Evolutionary conservation across 2,888 invertebrate species (phyloP).

Genomic region (Diloba caeruleocephala): DNA sequence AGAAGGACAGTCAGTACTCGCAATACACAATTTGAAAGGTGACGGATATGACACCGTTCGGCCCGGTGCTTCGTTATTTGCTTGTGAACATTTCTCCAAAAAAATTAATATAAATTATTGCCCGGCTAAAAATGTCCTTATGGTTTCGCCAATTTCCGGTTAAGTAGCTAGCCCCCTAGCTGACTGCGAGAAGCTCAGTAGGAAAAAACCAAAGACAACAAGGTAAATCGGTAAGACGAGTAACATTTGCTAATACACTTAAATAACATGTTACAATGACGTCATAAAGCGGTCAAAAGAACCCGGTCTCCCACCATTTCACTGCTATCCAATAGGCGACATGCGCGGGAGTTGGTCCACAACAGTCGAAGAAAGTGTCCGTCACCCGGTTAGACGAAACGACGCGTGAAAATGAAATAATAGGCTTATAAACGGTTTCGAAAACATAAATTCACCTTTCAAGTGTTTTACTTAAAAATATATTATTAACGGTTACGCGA

Average conservation of each 20-base stretch:
- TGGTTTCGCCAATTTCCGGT: no score
- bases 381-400: slow-evolving; percentile 51
- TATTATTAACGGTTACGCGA: slow-evolving; percentile 16
- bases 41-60: no score
- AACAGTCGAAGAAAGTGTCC: slow-evolving; percentile 74
- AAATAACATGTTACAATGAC: slow-evolving; percentile 10
- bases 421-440: slow-evolving; percentile 22
- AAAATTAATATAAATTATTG: no score
- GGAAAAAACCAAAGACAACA: neutral
- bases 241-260: neutral
- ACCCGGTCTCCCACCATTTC: slow-evolving; percentile 70
- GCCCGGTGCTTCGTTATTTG: no score
- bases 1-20: no score
- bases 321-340: slow-evolving; percentile 58
- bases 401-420: slow-evolving; percentile 21
- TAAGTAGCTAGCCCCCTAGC: no score
- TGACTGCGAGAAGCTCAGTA: no score
- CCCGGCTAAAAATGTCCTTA: no score
- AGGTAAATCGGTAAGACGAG: slow-evolving; percentile 2
- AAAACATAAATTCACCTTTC: slow-evolving; percentile 11
- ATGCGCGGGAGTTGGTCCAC: slow-evolving; percentile 70
- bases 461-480: slow-evolving; percentile 17
- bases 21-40: no score
- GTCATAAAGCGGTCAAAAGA: slow-evolving; percentile 16
- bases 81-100: no score